Evolutionary conservation across 2,797 vertebrate genomes (phyloP).

Genomic region (Choloepus didactylus): DNA sequence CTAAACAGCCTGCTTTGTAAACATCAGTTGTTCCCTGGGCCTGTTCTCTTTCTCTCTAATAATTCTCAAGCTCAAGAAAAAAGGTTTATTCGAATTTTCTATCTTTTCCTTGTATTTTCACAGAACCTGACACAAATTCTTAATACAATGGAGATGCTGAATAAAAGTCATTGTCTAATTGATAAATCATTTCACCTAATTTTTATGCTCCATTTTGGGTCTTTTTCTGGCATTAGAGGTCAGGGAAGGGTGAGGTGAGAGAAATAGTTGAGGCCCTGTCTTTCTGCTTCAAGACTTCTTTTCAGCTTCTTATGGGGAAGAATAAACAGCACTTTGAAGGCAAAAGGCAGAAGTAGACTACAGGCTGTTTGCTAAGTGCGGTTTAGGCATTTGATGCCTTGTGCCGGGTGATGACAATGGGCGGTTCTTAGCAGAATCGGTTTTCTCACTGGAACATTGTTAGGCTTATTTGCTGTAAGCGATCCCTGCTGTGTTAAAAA

Average conservation of each 20-base stretch:
- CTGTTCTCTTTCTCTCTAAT: background rate
- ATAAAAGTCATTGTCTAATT: background rate
- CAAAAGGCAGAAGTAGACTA: background rate
- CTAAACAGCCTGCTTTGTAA: conserved; percentile 46
- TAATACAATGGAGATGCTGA: background rate
- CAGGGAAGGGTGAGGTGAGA: background rate
- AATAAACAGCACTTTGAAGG: conserved; percentile 37
- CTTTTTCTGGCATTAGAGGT: background rate
- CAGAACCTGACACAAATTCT: conserved; percentile 6
- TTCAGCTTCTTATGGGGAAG: background rate
- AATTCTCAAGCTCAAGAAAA: background rate
- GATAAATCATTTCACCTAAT: background rate
- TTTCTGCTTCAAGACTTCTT: conserved; percentile 33
- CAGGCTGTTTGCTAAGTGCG: background rate
- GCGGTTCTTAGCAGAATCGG: conserved; percentile 4
- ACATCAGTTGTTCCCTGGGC: background rate
- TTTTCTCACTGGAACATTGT: background rate
- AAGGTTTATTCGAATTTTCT: background rate
- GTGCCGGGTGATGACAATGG: background rate
- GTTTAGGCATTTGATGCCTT: background rate
- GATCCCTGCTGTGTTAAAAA: conserved; percentile 77
- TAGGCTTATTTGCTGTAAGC: conserved; percentile 70
- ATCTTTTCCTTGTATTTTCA: background rate
- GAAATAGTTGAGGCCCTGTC: background rate
- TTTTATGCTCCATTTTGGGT: background rate